A percentile compares a stretch with the other conserved stretches of the same genome.
Conservation (phyloP, 2,797 vertebrate species). For the Sebastes diploproa region DNA sequence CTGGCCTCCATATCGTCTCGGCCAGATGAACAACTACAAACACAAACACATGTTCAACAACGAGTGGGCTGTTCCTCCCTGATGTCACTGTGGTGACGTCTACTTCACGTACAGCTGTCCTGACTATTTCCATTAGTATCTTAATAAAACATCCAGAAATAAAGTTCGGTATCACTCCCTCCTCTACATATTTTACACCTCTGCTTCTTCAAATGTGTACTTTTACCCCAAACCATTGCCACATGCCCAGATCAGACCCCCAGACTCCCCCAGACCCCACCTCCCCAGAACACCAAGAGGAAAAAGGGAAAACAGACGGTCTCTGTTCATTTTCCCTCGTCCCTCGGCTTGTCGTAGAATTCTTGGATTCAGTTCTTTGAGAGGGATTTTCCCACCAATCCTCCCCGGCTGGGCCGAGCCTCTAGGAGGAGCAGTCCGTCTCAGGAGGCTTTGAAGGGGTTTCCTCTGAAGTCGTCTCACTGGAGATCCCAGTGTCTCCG, state of each 20-base stretch:
- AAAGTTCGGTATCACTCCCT: conserved; percentile 3
- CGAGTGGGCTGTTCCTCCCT: neutral
- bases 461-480: conserved; percentile 86
- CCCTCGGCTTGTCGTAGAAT: neutral
- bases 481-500: conserved; percentile 84
- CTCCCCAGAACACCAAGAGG: neutral
- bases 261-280: neutral
- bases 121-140: neutral
- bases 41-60: neutral
- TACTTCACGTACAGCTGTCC: neutral
- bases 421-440: conserved; percentile 86
- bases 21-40: neutral
- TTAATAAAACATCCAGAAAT: neutral
- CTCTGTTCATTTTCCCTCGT: neutral
- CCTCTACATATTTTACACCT: neutral
- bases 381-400: neutral
- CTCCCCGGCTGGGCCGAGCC: neutral
- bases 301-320: conserved; percentile 5
- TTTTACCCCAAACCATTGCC: conserved; percentile 3
- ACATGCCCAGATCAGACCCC: neutral
- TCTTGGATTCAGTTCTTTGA: conserved; percentile 25
- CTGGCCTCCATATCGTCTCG: neutral
- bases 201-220: neutral
- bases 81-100: neutral
- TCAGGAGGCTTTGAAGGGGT: conserved; percentile 82